These are phyloP conservation scores for Geodia barretti DNA, from an alignment of 37 sponge, comb jelly and placozoan genomes.

Conservation along the genomic window DNA sequence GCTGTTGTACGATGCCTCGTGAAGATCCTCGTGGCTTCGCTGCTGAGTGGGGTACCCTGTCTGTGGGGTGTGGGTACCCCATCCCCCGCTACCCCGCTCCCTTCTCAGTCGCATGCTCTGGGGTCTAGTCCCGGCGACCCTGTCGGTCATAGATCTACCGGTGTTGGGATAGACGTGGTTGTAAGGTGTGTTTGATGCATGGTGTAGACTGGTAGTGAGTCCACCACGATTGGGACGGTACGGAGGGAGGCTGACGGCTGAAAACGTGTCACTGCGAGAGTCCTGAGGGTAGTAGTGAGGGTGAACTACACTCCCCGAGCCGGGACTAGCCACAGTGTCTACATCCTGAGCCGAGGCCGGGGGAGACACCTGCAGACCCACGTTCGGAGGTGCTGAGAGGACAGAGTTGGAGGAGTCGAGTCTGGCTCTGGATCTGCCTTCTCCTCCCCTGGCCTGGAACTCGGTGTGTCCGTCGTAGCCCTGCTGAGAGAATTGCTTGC, in stretches of 20 bases:
- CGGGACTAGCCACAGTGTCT: background rate
- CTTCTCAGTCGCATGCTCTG: background rate
- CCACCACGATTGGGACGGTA: background rate
- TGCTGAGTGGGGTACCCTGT: background rate
- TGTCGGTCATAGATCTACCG: background rate
- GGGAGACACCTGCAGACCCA: conserved; percentile 18
- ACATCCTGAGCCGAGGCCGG: background rate
- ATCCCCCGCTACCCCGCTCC: background rate
- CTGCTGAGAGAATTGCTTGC: background rate
- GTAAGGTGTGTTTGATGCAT: background rate
- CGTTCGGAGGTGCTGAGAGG: conserved; percentile 29
- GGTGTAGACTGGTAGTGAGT: background rate
- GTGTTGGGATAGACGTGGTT: too few relatives aligned
- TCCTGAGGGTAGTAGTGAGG: background rate
- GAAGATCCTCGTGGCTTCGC: background rate
- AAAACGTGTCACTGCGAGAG: conserved; percentile 35
- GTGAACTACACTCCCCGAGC: background rate
- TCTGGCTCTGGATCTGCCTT: background rate
- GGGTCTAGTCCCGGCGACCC: background rate
- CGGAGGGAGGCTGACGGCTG: conserved; percentile 9
- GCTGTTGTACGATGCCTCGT: background rate
- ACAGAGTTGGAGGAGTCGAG: conserved; percentile 23
- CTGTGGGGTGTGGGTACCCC: background rate
- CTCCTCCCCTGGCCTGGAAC: background rate
- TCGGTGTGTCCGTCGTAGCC: background rate